phyloP scores from a whole-genome alignment of 2,888 invertebrate species.

The Plagodis pulveraria region DNA sequence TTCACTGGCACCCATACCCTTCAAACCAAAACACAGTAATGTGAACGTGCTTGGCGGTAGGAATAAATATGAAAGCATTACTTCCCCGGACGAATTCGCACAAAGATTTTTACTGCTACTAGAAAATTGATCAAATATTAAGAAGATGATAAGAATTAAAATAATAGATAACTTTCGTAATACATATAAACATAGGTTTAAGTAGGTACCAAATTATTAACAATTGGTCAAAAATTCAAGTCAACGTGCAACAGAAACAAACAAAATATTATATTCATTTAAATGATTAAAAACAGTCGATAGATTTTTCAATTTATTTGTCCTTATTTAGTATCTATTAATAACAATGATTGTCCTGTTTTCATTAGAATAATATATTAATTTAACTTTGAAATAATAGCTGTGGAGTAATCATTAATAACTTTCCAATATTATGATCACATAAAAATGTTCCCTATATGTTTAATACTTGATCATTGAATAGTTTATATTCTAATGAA shows the following conservation, averaged over 20 bases:
- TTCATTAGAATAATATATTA: constrained; percentile 37
- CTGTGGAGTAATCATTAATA: background rate
- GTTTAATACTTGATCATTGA: constrained; percentile 1
- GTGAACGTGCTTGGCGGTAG: no score
- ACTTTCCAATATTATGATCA: no score
- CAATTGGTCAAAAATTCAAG: constrained; percentile 15
- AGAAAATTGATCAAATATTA: no score
- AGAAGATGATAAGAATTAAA: no score
- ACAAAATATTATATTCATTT: constrained; percentile 21
- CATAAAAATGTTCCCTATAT: background rate
- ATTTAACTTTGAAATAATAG: background rate
- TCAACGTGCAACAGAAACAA: constrained; percentile 21
- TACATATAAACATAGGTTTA: no score
- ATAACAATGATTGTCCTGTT: constrained; percentile 54
- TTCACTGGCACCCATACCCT: no score
- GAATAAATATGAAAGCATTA: no score
- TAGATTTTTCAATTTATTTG: constrained; percentile 74
- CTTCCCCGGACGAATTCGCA: no score
- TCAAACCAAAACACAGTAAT: no score
- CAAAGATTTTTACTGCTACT: no score
- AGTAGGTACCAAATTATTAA: background rate
- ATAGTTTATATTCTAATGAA: constrained; percentile 28
- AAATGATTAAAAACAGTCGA: constrained; percentile 66
- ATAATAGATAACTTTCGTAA: no score
- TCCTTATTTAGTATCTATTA: constrained; percentile 64